Conservation (phyloP, 2,113 vertebrate species). For the Montifringilla adamsi region DNA sequence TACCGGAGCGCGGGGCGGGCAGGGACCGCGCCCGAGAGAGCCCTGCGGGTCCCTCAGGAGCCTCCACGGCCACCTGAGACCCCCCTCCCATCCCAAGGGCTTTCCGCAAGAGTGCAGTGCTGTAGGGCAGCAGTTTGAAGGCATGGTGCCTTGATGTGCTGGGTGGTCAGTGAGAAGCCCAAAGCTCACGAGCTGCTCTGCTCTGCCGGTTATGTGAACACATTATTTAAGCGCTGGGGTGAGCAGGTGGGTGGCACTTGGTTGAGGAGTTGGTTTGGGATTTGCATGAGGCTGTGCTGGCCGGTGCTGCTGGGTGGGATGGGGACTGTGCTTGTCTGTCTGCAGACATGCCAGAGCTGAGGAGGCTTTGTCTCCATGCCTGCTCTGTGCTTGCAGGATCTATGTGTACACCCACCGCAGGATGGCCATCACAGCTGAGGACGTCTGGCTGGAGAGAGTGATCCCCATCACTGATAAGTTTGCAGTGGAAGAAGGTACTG, state of each 20-base stretch:
- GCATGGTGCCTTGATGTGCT: rapidly evolving
- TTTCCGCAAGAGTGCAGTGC: rapidly evolving
- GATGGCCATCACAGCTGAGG: slow-evolving; percentile 91
- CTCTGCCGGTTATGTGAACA: rapidly evolving
- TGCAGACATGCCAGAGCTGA: background rate
- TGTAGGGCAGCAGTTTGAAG: rapidly evolving
- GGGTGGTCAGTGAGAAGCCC: background rate
- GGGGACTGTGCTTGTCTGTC: background rate
- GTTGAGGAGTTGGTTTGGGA: rapidly evolving
- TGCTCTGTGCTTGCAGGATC: slow-evolving; percentile 72
- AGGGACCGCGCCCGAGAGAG: rapidly evolving
- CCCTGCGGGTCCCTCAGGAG: rapidly evolving
- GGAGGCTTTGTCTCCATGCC: rapidly evolving
- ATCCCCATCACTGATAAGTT: slow-evolving; percentile 84
- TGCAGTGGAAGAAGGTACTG: slow-evolving; percentile 85
- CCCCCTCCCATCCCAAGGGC: background rate
- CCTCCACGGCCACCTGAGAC: background rate
- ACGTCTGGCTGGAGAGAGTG: slow-evolving; percentile 84
- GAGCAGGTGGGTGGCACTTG: rapidly evolving
- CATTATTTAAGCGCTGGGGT: rapidly evolving
- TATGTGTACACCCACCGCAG: slow-evolving; percentile 87
- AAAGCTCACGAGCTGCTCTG: background rate
- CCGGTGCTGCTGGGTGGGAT: background rate
- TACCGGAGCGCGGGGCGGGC: background rate
- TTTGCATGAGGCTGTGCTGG: rapidly evolving